Conservation (phyloP, 2,888 invertebrate species). For the Oasisia sp. region DNA sequence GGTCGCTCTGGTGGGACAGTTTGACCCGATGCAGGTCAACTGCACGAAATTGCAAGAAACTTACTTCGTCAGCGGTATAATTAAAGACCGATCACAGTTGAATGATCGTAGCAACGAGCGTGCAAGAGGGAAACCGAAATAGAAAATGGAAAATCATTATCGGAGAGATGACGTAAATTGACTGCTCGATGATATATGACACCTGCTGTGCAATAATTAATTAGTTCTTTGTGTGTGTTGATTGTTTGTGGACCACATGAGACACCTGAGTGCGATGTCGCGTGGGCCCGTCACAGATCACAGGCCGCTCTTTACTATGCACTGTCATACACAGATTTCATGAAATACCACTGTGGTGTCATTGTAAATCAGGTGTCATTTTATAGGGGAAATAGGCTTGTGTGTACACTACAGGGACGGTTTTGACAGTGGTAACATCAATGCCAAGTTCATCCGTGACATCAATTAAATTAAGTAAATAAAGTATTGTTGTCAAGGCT, state of each 20-base stretch:
- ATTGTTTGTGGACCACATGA: constrained; percentile 6
- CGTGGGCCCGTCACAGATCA: background rate
- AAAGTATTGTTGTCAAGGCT: background rate
- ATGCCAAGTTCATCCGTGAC: background rate
- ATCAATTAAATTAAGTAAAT: background rate
- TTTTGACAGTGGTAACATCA: background rate
- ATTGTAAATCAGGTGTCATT: background rate
- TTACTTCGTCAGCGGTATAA: background rate
- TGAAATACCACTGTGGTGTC: background rate
- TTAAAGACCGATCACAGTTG: constrained; percentile 11
- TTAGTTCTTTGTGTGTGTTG: constrained; percentile 5
- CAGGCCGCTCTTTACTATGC: background rate
- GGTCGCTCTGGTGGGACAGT: background rate
- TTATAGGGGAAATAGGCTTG: background rate
- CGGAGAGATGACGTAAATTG: background rate
- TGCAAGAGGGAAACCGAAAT: background rate
- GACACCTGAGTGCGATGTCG: background rate
- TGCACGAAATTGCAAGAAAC: background rate
- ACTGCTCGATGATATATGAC: background rate
- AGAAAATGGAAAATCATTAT: constrained; percentile 5
- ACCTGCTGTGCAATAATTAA: constrained; percentile 13
- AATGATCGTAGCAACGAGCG: constrained; percentile 5
- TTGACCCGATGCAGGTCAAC: background rate
- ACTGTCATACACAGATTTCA: background rate
- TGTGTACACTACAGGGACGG: background rate